Evolutionary conservation across 1,140 invertebrate species (phyloP).

Genomic region (Diorhabda elongata): DNA sequence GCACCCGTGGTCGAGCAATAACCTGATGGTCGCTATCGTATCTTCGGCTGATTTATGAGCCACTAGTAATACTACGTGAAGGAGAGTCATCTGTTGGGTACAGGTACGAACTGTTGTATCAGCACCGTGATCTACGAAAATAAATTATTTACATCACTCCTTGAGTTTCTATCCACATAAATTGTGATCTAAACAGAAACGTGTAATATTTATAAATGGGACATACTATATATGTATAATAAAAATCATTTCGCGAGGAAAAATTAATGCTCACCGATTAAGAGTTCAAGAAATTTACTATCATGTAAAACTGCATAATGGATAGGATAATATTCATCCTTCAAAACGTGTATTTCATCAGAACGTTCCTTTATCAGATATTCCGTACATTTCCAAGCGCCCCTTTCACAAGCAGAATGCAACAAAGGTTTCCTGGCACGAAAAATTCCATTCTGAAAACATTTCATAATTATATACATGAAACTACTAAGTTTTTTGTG

Average conservation of each 20-base stretch:
- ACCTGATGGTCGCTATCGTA: conserved; percentile 60
- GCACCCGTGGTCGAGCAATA: conserved; percentile 63
- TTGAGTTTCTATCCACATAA: too few species aligned
- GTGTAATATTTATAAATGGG: too few species aligned
- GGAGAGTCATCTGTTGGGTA: conserved; percentile 69
- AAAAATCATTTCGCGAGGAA: conserved; percentile 37
- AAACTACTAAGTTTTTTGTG: neutral
- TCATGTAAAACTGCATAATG: conserved; percentile 68
- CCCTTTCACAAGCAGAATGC: conserved; percentile 64
- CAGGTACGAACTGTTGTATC: conserved; percentile 64
- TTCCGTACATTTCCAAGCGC: conserved; percentile 67
- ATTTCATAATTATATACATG: neutral
- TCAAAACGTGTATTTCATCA: conserved; percentile 69
- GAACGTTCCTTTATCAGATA: conserved; percentile 59
- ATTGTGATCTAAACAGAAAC: too few species aligned
- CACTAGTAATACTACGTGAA: conserved; percentile 61
- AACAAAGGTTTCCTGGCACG: conserved; percentile 57
- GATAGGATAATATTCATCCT: conserved; percentile 73
- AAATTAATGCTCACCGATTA: conserved; percentile 51
- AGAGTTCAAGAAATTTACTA: conserved; percentile 61
- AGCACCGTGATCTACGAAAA: conserved; percentile 53
- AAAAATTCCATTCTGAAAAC: conserved; percentile 48
- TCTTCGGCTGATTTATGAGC: conserved; percentile 67
- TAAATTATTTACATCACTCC: neutral
- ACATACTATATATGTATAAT: too few species aligned